These are phyloP conservation scores for Melanotaenia maccullochi DNA, from an alignment of 2,797 vertebrate genomes.

Conservation along the genomic window DNA sequence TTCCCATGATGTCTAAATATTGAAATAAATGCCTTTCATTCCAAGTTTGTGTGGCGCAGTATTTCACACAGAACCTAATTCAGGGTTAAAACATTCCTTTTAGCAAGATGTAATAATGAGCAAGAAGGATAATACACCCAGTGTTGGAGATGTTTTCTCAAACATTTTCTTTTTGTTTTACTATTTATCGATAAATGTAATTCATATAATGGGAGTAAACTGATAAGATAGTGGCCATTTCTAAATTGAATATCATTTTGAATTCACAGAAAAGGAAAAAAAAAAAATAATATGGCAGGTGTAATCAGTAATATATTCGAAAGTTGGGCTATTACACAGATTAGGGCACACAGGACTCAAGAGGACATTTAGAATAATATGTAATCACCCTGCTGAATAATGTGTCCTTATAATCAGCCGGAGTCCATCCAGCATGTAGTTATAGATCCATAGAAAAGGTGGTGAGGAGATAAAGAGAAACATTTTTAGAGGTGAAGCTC, in stretches of 20 bases:
- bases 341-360: not conserved
- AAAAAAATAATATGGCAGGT: not conserved
- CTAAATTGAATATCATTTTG: not conserved
- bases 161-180: not conserved
- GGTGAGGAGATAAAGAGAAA: too few species aligned
- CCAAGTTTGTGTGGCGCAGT: slow-evolving; percentile 45
- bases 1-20: slow-evolving; percentile 64
- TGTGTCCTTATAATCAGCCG: not conserved
- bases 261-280: not conserved
- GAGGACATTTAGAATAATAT: not conserved
- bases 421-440: not conserved
- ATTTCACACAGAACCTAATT: slow-evolving; percentile 22
- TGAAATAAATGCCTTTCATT: slow-evolving; percentile 67
- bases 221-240: not conserved
- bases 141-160: not conserved
- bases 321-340: not conserved
- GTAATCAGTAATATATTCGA: not conserved
- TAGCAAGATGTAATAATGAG: not conserved
- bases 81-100: not conserved
- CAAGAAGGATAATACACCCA: not conserved
- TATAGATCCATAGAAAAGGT: not conserved
- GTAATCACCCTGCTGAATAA: not conserved
- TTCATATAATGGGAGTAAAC: not conserved
- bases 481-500: too few species aligned
- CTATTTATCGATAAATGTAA: not conserved